phyloP scores from a whole-genome alignment of 2,888 invertebrate species.

The Acleris literana region DNA sequence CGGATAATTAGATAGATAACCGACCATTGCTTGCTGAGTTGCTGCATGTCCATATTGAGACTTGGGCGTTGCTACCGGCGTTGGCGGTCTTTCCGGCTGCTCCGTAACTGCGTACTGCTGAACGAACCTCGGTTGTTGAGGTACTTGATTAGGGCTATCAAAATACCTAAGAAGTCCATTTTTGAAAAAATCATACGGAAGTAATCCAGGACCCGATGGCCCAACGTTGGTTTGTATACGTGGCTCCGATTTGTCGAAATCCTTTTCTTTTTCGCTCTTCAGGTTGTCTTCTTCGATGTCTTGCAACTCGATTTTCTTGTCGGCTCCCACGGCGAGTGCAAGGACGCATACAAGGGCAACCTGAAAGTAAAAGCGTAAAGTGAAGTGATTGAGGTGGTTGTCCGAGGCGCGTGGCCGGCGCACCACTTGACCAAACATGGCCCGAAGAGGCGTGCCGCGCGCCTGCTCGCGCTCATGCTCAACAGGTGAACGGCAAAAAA shows the following conservation, averaged over 20 bases:
- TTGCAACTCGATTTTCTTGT: constrained; percentile 87
- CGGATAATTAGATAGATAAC: constrained; percentile 74
- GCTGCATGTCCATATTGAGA: constrained; percentile 50
- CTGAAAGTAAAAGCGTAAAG: constrained; percentile 74
- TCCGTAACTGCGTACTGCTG: constrained; percentile 77
- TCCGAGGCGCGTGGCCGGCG: constrained; percentile 50
- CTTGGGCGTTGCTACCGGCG: constrained; percentile 43
- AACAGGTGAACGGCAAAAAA: constrained; percentile 79
- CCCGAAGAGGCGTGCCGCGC: constrained; percentile 53
- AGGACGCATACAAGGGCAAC: constrained; percentile 62
- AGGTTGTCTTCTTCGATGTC: constrained; percentile 90
- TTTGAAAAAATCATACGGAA: constrained; percentile 65
- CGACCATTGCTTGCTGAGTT: constrained; percentile 67
- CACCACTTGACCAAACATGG: constrained; percentile 55
- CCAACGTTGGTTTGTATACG: constrained; percentile 47
- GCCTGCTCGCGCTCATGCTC: constrained; percentile 50
- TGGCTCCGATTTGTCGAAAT: constrained; percentile 55
- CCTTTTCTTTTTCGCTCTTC: constrained; percentile 80
- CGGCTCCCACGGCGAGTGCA: constrained; percentile 66
- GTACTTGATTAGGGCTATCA: constrained; percentile 51
- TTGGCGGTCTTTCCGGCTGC: constrained; percentile 57
- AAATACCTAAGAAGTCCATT: constrained; percentile 64
- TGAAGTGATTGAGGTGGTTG: constrained; percentile 52
- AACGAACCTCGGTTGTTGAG: constrained; percentile 63
- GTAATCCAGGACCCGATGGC: constrained; percentile 45